phyloP scores from a whole-genome alignment of 2,113 vertebrate species.

The Saimiri boliviensis region DNA sequence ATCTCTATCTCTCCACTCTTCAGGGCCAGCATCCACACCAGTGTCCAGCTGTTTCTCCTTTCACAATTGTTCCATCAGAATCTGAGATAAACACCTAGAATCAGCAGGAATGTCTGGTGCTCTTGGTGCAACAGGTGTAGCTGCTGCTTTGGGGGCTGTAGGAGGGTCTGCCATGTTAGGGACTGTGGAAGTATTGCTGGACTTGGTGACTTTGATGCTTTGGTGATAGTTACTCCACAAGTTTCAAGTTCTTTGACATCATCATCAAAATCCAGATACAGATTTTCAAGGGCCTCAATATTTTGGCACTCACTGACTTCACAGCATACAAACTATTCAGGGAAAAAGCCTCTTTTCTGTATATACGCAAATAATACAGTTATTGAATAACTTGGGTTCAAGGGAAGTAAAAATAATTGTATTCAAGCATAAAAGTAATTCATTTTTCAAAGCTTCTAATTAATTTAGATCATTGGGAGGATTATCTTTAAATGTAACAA shows the following conservation, averaged over 20 bases:
- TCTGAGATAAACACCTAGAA: constrained; percentile 56
- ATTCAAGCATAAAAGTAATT: background rate
- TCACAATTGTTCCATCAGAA: constrained; percentile 56
- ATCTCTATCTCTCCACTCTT: constrained; percentile 42
- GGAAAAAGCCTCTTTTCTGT: background rate
- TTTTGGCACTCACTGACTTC: constrained; percentile 80
- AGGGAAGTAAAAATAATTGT: background rate
- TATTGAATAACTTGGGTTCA: background rate
- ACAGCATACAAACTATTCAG: constrained; percentile 68
- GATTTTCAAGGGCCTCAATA: constrained; percentile 77
- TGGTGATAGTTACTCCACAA: constrained; percentile 86
- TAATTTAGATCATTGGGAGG: background rate
- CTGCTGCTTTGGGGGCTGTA: background rate
- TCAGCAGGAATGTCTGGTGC: constrained; percentile 33
- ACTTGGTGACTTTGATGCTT: constrained; percentile 62
- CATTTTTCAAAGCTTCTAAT: background rate
- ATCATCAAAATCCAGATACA: constrained; percentile 88
- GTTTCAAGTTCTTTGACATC: constrained; percentile 95
- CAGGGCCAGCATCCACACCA: background rate
- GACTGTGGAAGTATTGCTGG: background rate
- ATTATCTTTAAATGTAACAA: background rate
- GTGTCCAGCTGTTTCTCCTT: constrained; percentile 55
- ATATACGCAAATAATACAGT: background rate
- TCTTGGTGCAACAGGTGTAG: constrained; percentile 35
- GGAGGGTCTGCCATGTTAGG: background rate